Evolutionary conservation across 2,113 vertebrate genomes (phyloP).

Genomic region (Kryptolebias marmoratus): DNA sequence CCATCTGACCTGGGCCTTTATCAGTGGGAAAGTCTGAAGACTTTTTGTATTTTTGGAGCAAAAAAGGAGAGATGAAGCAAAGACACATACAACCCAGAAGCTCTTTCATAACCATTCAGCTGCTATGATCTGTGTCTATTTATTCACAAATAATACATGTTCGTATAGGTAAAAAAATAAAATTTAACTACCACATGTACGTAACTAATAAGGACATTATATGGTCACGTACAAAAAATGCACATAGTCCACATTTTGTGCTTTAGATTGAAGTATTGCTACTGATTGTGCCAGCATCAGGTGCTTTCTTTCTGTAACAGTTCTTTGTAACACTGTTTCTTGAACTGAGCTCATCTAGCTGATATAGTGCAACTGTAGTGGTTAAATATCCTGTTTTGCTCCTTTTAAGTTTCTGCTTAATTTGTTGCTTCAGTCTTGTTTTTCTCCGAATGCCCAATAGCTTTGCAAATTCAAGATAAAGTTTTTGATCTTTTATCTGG

Average conservation of each 20-base stretch:
- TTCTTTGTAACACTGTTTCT: constrained; percentile 22
- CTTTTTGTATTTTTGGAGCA: constrained; percentile 8
- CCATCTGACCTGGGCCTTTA: constrained; percentile 15
- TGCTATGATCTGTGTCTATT: constrained; percentile 49
- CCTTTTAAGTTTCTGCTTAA: constrained; percentile 41
- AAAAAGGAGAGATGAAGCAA: constrained; percentile 28
- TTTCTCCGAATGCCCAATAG: constrained; percentile 76
- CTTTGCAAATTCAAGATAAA: constrained; percentile 40
- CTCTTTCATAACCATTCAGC: constrained; percentile 48
- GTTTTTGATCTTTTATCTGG: constrained; percentile 10
- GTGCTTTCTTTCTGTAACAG: constrained; percentile 49
- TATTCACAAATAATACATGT: constrained; percentile 80
- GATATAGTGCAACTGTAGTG: constrained; percentile 76
- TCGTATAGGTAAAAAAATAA: constrained; percentile 80
- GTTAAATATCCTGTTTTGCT: constrained; percentile 64
- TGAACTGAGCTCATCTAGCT: constrained; percentile 44
- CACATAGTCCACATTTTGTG: constrained; percentile 72
- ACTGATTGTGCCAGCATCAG: constrained; percentile 77
- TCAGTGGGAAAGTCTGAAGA: constrained; percentile 11
- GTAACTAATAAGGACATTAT: constrained; percentile 57
- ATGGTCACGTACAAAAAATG: constrained; percentile 57
- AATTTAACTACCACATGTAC: constrained; percentile 69
- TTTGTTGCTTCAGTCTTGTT: constrained; percentile 61
- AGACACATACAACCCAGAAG: constrained; percentile 47
- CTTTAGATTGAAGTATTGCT: constrained; percentile 65